A percentile compares a stretch with the other conserved stretches of the same genome.
phyloP scores from a whole-genome alignment of 2,113 vertebrate genomes.

The Zonotrichia leucophrys region DNA sequence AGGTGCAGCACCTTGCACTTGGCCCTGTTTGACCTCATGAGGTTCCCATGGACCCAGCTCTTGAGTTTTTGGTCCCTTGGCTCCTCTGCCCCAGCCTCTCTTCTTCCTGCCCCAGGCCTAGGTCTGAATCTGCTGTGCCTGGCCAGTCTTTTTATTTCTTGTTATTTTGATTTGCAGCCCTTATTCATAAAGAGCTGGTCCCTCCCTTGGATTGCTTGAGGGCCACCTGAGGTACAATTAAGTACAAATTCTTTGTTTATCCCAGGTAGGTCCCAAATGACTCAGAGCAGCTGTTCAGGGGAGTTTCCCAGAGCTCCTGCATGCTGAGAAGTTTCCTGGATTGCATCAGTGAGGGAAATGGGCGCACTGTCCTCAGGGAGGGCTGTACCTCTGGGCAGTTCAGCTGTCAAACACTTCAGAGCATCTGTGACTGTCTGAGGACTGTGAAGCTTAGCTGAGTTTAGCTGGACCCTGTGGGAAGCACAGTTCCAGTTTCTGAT shows the following conservation, averaged over 20 bases:
- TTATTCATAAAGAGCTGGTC: neutral
- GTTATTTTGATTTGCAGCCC: neutral
- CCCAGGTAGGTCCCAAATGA: neutral
- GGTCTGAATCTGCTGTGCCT: neutral
- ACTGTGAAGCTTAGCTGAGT: neutral
- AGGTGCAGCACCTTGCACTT: neutral
- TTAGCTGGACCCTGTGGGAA: neutral
- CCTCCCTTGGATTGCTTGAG: neutral
- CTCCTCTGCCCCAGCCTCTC: neutral
- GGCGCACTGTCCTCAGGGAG: neutral
- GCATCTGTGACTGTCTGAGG: neutral
- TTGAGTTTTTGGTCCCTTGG: neutral
- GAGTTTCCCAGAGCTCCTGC: neutral
- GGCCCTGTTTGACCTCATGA: neutral
- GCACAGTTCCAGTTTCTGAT: neutral
- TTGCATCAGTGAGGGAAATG: neutral
- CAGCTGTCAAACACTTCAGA: neutral
- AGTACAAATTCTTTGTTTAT: neutral
- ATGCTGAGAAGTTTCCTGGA: neutral
- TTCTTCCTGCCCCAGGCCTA: neutral
- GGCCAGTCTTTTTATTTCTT: neutral
- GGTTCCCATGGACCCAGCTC: neutral
- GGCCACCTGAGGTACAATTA: neutral
- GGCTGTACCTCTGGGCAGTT: neutral
- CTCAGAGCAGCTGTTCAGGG: neutral